Evolutionary conservation across 2,797 vertebrate genomes (phyloP).

Genomic region (Toxotes lorentzi): DNA sequence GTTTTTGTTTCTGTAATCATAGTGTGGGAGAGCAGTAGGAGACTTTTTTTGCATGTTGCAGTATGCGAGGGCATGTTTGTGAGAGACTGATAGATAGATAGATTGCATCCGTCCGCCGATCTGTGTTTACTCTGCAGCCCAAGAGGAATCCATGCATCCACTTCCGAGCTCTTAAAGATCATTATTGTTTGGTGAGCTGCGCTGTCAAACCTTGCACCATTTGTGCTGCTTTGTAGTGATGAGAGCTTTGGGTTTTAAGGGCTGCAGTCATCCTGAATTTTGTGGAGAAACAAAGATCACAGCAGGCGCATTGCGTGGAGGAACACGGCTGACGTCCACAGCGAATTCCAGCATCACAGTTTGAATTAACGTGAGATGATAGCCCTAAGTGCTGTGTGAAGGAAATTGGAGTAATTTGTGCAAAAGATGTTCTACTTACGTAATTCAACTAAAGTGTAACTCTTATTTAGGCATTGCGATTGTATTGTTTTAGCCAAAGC

Average conservation of each 20-base stretch:
- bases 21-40: slow-evolving; percentile 31
- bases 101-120: slow-evolving; percentile 23
- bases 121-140: slow-evolving; percentile 62
- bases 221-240: slow-evolving; percentile 20
- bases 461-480: background rate
- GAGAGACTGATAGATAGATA: slow-evolving; percentile 40
- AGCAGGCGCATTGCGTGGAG: slow-evolving; percentile 40
- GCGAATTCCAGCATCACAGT: slow-evolving; percentile 44
- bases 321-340: slow-evolving; percentile 46
- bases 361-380: slow-evolving; percentile 33
- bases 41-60: slow-evolving; percentile 32
- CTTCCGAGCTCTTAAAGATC: slow-evolving; percentile 48
- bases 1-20: slow-evolving; percentile 47
- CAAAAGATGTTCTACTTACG: slow-evolving; percentile 41
- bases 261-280: slow-evolving; percentile 10
- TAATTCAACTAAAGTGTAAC: background rate
- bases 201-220: slow-evolving; percentile 30
- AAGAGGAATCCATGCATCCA: slow-evolving; percentile 52
- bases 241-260: slow-evolving; percentile 13
- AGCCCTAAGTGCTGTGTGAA: slow-evolving; percentile 8
- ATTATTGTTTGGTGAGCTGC: slow-evolving; percentile 40
- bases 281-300: slow-evolving; percentile 6
- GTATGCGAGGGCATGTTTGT: slow-evolving; percentile 37
- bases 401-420: slow-evolving; percentile 19
- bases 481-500: slow-evolving; percentile 11